These are phyloP conservation scores for Panthera tigris DNA, from an alignment of 2,113 vertebrate species.

Conservation along the genomic window DNA sequence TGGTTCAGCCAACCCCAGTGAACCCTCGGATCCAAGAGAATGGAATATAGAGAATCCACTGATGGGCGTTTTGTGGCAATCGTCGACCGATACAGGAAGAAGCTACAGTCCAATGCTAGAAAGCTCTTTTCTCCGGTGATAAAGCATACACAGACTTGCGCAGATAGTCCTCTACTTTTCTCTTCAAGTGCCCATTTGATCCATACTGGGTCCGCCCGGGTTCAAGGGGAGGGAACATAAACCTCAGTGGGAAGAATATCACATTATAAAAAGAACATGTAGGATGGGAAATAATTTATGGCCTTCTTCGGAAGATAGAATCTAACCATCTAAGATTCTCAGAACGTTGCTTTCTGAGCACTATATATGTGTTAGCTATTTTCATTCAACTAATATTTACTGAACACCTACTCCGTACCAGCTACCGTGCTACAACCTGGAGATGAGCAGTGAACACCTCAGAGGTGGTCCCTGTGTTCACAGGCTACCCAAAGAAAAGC, in stretches of 20 bases:
- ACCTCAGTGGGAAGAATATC: not conserved
- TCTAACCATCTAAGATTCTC: not conserved
- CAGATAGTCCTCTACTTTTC: not conserved
- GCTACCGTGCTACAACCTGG: not conserved
- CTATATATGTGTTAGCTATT: not conserved
- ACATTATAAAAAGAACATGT: not conserved
- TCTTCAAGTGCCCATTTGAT: not conserved
- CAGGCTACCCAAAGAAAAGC: not conserved
- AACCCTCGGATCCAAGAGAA: not conserved
- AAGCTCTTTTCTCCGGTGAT: not conserved
- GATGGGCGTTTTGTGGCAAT: not conserved
- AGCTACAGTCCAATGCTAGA: not conserved
- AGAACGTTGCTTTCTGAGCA: not conserved
- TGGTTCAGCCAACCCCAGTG: not conserved
- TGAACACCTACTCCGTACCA: not conserved
- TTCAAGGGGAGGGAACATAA: not conserved
- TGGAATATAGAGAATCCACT: rapidly evolving
- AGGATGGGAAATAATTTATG: not conserved
- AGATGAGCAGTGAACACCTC: not conserved
- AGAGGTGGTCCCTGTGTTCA: not conserved
- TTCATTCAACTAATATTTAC: not conserved
- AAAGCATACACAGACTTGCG: not conserved
- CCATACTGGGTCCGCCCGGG: not conserved
- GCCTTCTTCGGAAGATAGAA: not conserved
- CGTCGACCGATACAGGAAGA: not conserved